Evolutionary conservation across 2,888 invertebrate species (phyloP).

Genomic region (Eudemis profundana): DNA sequence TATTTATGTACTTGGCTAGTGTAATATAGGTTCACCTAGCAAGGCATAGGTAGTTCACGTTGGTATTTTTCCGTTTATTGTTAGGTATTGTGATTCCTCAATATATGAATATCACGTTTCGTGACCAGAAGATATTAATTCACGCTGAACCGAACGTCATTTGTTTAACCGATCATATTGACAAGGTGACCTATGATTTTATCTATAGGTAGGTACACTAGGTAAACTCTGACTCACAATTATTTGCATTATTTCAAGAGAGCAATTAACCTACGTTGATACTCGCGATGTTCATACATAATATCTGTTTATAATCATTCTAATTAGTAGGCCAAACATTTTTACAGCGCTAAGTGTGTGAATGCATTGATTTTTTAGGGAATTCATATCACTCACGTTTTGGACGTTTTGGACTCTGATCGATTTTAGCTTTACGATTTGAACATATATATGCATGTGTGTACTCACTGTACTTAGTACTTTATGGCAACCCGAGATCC

Average conservation of each 20-base stretch:
- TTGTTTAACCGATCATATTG: constrained; percentile 48
- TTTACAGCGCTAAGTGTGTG: too few relatives aligned
- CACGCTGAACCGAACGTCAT: constrained; percentile 45
- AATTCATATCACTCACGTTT: too few relatives aligned
- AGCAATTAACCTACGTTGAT: constrained; percentile 7
- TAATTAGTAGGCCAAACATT: too few relatives aligned
- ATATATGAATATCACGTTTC: constrained; percentile 30
- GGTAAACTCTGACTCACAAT: constrained; percentile 38
- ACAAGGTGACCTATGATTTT: constrained; percentile 57
- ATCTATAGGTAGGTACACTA: constrained; percentile 44
- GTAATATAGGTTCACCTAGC: too few relatives aligned
- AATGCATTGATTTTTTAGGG: too few relatives aligned
- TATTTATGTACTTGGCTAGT: too few relatives aligned
- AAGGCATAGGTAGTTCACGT: constrained; percentile 37
- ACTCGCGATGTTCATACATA: not conserved
- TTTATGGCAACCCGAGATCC: too few relatives aligned
- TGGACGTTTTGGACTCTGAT: too few relatives aligned
- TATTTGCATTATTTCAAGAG: constrained; percentile 26
- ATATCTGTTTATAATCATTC: too few relatives aligned
- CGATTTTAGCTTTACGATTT: too few relatives aligned
- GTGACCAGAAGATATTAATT: constrained; percentile 40
- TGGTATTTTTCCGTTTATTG: constrained; percentile 37
- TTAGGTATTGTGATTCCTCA: constrained; percentile 25
- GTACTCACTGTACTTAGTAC: too few relatives aligned
- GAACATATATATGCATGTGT: too few relatives aligned